phyloP scores from a whole-genome alignment of 2,113 vertebrate genomes.

The Boleophthalmus pectinirostris region DNA sequence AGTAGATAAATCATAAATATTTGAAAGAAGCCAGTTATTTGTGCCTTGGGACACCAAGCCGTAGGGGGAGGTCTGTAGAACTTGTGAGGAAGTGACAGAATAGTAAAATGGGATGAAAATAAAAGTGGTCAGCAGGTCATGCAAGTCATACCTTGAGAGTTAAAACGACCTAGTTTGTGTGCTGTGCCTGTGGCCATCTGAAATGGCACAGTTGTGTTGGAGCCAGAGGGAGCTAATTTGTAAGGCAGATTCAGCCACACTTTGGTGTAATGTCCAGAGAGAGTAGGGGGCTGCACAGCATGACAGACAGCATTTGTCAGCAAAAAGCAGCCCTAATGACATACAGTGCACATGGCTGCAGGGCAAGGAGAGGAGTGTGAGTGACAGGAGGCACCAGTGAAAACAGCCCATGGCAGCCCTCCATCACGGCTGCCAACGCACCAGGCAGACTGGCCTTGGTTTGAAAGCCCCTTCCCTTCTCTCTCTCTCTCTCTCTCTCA shows the following conservation, averaged over 20 bases:
- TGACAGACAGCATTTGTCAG: slow-evolving; percentile 72
- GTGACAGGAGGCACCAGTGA: slow-evolving; percentile 68
- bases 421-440: slow-evolving; percentile 45
- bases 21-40: neutral
- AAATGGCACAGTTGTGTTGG: slow-evolving; percentile 44
- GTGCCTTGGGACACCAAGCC: slow-evolving; percentile 30
- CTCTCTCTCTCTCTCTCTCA: too few species aligned
- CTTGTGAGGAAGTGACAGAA: slow-evolving; percentile 51
- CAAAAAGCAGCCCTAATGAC: slow-evolving; percentile 78
- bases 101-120: slow-evolving; percentile 48
- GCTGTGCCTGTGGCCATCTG: slow-evolving; percentile 22
- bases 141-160: slow-evolving; percentile 50
- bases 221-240: slow-evolving; percentile 69
- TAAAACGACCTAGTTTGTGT: slow-evolving; percentile 30
- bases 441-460: slow-evolving; percentile 41
- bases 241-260: slow-evolving; percentile 68
- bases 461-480: slow-evolving; percentile 37
- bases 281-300: slow-evolving; percentile 57
- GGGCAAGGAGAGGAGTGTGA: slow-evolving; percentile 64
- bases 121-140: slow-evolving; percentile 40
- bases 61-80: slow-evolving; percentile 28
- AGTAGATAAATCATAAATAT: slow-evolving; percentile 5
- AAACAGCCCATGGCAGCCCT: slow-evolving; percentile 60
- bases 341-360: slow-evolving; percentile 63
- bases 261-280: slow-evolving; percentile 52